phyloP scores from a whole-genome alignment of 2,113 vertebrate species.

The Lanius collurio region DNA sequence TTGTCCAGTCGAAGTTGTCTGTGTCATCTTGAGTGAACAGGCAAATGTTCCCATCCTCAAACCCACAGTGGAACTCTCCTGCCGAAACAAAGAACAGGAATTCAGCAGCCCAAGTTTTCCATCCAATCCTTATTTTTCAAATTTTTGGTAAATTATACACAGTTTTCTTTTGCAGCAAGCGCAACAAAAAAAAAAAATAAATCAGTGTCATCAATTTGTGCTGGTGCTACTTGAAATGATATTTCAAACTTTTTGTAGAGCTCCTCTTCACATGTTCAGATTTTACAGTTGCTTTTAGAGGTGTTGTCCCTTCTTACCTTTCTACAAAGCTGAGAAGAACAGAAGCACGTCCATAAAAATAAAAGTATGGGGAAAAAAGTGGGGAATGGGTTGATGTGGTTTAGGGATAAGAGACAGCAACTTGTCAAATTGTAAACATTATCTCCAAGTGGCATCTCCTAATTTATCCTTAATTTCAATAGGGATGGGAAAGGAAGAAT shows the following conservation, averaged over 20 bases:
- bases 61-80: slow-evolving; percentile 98
- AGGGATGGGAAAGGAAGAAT: neutral
- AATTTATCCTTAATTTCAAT: neutral
- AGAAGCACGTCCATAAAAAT: neutral
- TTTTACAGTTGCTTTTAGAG: neutral
- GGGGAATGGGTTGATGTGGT: neutral
- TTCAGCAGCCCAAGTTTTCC: neutral
- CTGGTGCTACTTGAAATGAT: neutral
- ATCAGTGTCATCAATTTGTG: fast-evolving
- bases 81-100: neutral
- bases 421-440: neutral
- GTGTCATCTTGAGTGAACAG: slow-evolving; percentile 96
- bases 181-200: too few relatives aligned
- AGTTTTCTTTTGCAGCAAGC: neutral
- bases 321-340: neutral
- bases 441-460: neutral
- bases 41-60: slow-evolving; percentile 96
- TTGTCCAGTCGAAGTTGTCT: slow-evolving; percentile 96
- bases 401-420: neutral
- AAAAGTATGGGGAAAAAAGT: neutral
- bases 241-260: neutral
- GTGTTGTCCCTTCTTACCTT: neutral
- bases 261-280: neutral
- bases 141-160: too few relatives aligned
- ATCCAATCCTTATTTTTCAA: neutral